phyloP scores from a whole-genome alignment of 2,797 vertebrate species.

The Allobates femoralis region DNA sequence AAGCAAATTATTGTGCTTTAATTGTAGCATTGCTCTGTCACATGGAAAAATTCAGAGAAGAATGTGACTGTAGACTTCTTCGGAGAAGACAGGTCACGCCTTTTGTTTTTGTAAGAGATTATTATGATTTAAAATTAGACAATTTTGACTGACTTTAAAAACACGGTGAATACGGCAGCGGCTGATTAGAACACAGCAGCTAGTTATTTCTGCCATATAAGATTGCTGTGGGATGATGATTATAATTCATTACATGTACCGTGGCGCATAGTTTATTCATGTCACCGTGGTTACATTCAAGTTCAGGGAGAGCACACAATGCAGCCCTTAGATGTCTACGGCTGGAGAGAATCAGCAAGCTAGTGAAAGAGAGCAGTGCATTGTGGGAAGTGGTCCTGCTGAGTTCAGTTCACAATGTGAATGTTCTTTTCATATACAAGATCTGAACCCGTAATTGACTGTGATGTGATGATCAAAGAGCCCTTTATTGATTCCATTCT shows the following conservation, averaged over 20 bases:
- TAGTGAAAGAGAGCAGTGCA: conserved; percentile 56
- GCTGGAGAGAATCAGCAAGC: conserved; percentile 57
- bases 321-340: conserved; percentile 58
- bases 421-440: conserved; percentile 61
- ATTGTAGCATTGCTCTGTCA: conserved; percentile 79
- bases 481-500: conserved; percentile 58
- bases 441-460: conserved; percentile 62
- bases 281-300: conserved; percentile 64
- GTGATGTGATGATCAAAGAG: conserved; percentile 63
- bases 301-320: conserved; percentile 63
- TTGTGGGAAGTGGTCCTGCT: conserved; percentile 60
- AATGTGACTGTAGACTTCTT: conserved; percentile 72
- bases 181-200: conserved; percentile 72
- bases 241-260: conserved; percentile 65
- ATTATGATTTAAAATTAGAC: conserved; percentile 70
- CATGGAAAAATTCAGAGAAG: conserved; percentile 76
- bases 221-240: conserved; percentile 71
- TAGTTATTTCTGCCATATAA: conserved; percentile 66
- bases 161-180: conserved; percentile 58
- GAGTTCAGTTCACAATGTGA: conserved; percentile 61
- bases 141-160: conserved; percentile 69
- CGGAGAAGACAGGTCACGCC: conserved; percentile 69
- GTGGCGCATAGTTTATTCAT: conserved; percentile 66
- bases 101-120: conserved; percentile 69
- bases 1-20: conserved; percentile 86